phyloP scores from a whole-genome alignment of 2,888 invertebrate genomes.

The Gerosis bhagava region DNA sequence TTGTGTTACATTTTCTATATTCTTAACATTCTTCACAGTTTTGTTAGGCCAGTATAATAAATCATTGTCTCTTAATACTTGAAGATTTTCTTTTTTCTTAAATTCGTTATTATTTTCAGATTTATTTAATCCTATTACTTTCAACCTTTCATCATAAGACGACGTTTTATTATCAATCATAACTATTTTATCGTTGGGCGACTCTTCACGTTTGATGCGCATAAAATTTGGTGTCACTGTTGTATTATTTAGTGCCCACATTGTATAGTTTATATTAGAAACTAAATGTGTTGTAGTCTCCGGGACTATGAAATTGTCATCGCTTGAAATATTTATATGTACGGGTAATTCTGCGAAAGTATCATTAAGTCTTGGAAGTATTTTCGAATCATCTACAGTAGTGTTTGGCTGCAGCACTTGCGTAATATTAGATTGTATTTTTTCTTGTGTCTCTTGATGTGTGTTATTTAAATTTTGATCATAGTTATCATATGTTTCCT shows the following conservation, averaged over 20 bases:
- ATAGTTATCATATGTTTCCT: slow-evolving; percentile 39
- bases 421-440: slow-evolving; percentile 2
- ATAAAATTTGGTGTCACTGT: slow-evolving; percentile 36
- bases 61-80: slow-evolving; percentile 48
- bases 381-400: not conserved
- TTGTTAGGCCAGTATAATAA: slow-evolving; percentile 65
- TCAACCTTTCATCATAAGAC: slow-evolving; percentile 3
- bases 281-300: slow-evolving; percentile 2
- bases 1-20: slow-evolving; percentile 61
- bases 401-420: not conserved
- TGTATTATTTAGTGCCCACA: slow-evolving; percentile 28
- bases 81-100: slow-evolving; percentile 47
- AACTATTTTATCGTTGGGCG: not conserved
- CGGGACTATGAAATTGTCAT: slow-evolving; percentile 12
- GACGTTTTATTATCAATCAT: slow-evolving; percentile 16
- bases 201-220: slow-evolving; percentile 47
- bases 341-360: not conserved
- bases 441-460: slow-evolving; percentile 29
- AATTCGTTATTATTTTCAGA: not conserved
- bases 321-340: slow-evolving; percentile 45
- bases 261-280: slow-evolving; percentile 1
- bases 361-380: not conserved
- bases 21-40: slow-evolving; percentile 42
- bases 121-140: slow-evolving; percentile 6
- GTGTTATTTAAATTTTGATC: slow-evolving; percentile 30